Base-by-base conservation (phyloP, 1,140 invertebrate species). In the Drosophila cardini region DNA sequence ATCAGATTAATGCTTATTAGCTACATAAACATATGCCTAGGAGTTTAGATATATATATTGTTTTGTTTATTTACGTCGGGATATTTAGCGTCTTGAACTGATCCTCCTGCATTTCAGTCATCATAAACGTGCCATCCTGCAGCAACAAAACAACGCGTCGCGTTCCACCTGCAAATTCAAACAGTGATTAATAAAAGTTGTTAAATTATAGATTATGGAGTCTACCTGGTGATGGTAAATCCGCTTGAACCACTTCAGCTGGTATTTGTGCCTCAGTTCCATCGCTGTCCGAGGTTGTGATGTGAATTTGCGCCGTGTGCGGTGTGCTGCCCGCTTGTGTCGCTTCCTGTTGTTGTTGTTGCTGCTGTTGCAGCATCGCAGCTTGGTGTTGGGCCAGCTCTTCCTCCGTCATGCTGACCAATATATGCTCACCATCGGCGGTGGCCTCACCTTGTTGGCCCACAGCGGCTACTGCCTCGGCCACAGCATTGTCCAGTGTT, bases 41-140 rank as follows among this genome's bases (percentile, higher is more conserved):
- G 38, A 58, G 34, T 60, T 60, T 13, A 18, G 21, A 65, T 72
- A 72, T 32, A 60, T 60, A 52, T 72, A 56, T 65, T 45, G 43
- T 65, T 55, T 30, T 69, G 55, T 48, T 73, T 64, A 68, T 80
- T 91, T 92, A 92, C 79, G 91, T 85, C 58, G 77, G 77, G 62
- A 92, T 90, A 58, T 95, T 95, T 60, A 96, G 91, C 65, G 95
- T 94, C 75, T 95, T 95, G 80, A 96, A 97, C 82, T 97, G 96
- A 81, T 97, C 96, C 78, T 96, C 96, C 69, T 96, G 95, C 42
- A 97, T 95, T 92, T 97, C 96, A 15, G 96, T 97, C 94, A 97
- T 96, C 93, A 96, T 96, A 55, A 97, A 93, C 83, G 95, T 96
- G 45, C 96, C 96, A 90, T 97, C 96, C 6, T 96, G 96, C 76